A percentile compares a stretch with the other conserved stretches of the same genome.
phyloP scores from a whole-genome alignment of 2,888 invertebrate genomes.

The Troilus luridus region DNA sequence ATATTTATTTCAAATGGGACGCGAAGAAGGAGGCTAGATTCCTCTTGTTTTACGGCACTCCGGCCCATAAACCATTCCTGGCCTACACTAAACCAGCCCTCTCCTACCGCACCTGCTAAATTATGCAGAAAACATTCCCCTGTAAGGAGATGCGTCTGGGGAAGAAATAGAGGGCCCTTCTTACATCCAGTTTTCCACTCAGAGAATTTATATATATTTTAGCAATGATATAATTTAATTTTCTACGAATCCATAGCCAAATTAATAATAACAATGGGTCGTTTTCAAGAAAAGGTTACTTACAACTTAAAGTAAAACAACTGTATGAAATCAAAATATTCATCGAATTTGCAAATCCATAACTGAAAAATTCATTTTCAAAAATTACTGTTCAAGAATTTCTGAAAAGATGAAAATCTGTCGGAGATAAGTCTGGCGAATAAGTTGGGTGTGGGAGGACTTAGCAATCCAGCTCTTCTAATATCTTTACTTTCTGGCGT shows the following conservation, averaged over 20 bases:
- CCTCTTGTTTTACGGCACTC: slow-evolving; percentile 16
- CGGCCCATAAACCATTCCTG: slow-evolving; percentile 29
- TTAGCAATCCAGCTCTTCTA: too few relatives aligned
- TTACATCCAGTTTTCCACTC: background rate
- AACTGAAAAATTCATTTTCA: too few relatives aligned
- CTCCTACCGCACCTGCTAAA: slow-evolving; percentile 5
- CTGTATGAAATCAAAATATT: too few relatives aligned
- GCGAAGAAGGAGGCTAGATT: background rate
- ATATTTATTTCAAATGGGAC: slow-evolving; percentile 27
- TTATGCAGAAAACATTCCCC: slow-evolving; percentile 37
- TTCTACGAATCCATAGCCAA: background rate
- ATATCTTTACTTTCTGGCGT: too few relatives aligned
- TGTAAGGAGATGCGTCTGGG: background rate
- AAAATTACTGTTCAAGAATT: too few relatives aligned
- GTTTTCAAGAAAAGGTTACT: too few relatives aligned
- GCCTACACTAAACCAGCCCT: slow-evolving; percentile 19
- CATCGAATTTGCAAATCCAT: too few relatives aligned
- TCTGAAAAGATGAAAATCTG: too few relatives aligned
- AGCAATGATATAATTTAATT: background rate
- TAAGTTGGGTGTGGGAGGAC: too few relatives aligned
- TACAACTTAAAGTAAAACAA: too few relatives aligned
- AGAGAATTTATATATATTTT: background rate
- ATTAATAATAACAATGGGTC: background rate
- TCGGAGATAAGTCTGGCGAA: too few relatives aligned
- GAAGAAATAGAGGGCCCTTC: background rate